Percentiles rank a stretch among this genome's conserved stretches.
These are phyloP conservation scores for Odontocolon sp. DNA, from an alignment of 2,888 invertebrate species.

Conservation along the genomic window DNA sequence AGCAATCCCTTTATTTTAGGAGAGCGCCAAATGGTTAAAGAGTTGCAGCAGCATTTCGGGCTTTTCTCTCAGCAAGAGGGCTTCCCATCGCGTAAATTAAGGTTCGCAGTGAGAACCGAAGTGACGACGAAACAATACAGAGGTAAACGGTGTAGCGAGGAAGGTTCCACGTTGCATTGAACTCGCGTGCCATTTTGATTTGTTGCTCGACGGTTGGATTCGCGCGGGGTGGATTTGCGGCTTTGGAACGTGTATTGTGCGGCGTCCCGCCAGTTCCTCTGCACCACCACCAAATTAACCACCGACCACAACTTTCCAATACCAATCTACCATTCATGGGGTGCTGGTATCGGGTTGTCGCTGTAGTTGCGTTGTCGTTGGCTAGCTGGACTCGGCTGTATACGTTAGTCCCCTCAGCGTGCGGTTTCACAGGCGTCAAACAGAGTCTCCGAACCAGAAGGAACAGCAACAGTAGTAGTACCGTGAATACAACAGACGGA, in stretches of 20 bases:
- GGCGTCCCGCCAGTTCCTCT: conserved; percentile 4
- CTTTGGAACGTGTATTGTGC: conserved; percentile 40
- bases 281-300: conserved; percentile 46
- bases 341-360: conserved; percentile 1
- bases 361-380: conserved; percentile 1
- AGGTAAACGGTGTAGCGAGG: background rate
- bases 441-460: conserved; percentile 1
- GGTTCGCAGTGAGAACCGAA: too few species aligned
- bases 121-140: background rate
- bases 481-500: too few species aligned
- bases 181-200: conserved; percentile 44
- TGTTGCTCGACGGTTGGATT: conserved; percentile 3
- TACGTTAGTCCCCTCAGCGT: conserved; percentile 11
- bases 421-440: conserved; percentile 37
- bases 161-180: conserved; percentile 3
- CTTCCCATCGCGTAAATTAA: too few species aligned
- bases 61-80: too few species aligned
- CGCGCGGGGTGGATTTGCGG: conserved; percentile 34
- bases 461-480: background rate
- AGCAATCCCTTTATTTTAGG: too few species aligned
- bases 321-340: conserved; percentile 44
- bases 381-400: background rate
- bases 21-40: too few species aligned
- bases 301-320: conserved; percentile 57
- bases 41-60: too few species aligned